Evolutionary conservation across 2,113 vertebrate genomes (phyloP).

Genomic region (Felis chaus): DNA sequence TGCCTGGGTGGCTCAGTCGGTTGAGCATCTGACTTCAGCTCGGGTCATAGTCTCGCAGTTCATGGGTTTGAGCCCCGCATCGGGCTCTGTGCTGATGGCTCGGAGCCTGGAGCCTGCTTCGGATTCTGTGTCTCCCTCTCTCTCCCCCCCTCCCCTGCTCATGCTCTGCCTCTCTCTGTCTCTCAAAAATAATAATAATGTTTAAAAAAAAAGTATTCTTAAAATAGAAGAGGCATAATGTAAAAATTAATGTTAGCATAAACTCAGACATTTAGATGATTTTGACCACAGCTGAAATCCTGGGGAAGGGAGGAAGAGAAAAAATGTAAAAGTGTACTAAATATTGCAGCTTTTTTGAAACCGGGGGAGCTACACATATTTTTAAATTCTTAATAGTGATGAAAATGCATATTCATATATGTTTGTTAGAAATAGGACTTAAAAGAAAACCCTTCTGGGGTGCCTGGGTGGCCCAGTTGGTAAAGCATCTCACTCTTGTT

Average conservation of each 20-base stretch:
- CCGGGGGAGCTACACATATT: background rate
- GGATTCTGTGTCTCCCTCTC: too few species aligned
- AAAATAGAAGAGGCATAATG: background rate
- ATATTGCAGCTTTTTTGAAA: background rate
- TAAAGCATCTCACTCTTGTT: too few species aligned
- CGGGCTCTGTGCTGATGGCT: too few species aligned
- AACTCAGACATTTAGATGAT: background rate
- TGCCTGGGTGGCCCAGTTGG: too few species aligned
- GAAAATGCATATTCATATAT: background rate
- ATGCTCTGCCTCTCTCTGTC: too few species aligned
- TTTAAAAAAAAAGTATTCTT: background rate
- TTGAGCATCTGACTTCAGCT: too few species aligned
- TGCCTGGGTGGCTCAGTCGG: too few species aligned
- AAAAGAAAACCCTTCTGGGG: background rate
- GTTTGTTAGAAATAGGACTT: background rate
- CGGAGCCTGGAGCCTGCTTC: too few species aligned
- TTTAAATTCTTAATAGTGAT: background rate
- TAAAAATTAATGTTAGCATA: background rate
- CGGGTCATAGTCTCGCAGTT: too few species aligned
- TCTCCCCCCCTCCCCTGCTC: too few species aligned
- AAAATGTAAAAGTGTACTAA: background rate
- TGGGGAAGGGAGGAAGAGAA: background rate
- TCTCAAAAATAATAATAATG: too few species aligned
- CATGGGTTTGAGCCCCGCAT: too few species aligned
- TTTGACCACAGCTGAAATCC: background rate